phyloP scores from a whole-genome alignment of 2,113 vertebrate species.

The Dascyllus trimaculatus region DNA sequence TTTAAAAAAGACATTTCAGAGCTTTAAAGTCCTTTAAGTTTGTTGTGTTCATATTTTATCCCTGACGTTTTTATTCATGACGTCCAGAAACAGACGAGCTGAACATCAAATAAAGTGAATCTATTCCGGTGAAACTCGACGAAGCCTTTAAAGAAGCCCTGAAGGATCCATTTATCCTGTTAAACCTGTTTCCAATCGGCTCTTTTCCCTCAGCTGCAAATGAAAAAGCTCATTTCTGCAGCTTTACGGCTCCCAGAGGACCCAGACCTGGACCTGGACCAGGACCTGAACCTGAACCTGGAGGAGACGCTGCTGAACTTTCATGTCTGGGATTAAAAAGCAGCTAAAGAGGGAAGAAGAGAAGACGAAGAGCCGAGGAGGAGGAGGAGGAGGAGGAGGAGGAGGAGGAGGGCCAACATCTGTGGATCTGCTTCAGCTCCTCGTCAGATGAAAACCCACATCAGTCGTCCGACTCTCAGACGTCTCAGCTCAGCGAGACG shows the following conservation, averaged over 20 bases:
- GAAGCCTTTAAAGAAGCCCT: too few relatives aligned
- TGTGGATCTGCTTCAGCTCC: neutral
- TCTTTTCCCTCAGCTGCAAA: neutral
- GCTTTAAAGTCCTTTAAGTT: neutral
- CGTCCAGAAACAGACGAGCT: too few relatives aligned
- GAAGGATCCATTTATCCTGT: too few relatives aligned
- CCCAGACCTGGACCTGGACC: neutral
- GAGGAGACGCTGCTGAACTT: neutral
- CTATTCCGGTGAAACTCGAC: too few relatives aligned
- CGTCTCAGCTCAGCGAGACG: conserved; percentile 26
- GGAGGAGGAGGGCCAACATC: conserved; percentile 10
- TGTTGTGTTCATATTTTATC: too few relatives aligned
- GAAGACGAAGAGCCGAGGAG: neutral
- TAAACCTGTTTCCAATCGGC: too few relatives aligned
- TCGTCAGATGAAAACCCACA: conserved; percentile 31
- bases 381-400: neutral
- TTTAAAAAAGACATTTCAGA: neutral
- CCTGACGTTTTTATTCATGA: too few relatives aligned
- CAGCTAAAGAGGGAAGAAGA: neutral
- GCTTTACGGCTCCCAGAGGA: neutral
- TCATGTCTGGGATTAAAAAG: neutral
- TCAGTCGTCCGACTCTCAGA: conserved; percentile 3
- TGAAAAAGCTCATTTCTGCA: too few relatives aligned
- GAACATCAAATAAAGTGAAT: too few relatives aligned
- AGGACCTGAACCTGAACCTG: neutral